Conservation (phyloP, 2,113 vertebrate species). For the Tachuris rubrigastra region DNA sequence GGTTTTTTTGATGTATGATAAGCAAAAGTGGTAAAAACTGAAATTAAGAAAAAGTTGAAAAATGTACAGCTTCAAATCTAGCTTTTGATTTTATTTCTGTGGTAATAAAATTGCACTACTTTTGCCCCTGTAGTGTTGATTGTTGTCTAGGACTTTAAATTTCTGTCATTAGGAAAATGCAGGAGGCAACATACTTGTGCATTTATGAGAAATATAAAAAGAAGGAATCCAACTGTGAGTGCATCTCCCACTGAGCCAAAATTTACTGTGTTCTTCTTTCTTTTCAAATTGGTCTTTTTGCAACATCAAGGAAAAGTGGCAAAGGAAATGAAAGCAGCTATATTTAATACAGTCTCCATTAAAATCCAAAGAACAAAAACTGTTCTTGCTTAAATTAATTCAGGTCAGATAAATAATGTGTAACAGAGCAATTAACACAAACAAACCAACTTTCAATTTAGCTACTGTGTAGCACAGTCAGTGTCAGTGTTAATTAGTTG, state of each 20-base stretch:
- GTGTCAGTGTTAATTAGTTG: constrained; percentile 56
- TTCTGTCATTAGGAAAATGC: constrained; percentile 68
- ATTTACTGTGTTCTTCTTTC: constrained; percentile 48
- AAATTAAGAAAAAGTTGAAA: constrained; percentile 51
- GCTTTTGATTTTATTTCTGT: constrained; percentile 43
- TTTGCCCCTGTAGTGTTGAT: constrained; percentile 63
- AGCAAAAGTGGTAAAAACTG: constrained; percentile 35
- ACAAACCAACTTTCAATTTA: constrained; percentile 59
- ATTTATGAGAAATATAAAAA: constrained; percentile 60
- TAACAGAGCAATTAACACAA: constrained; percentile 51
- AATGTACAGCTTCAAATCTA: constrained; percentile 33
- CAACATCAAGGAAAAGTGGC: constrained; percentile 41
- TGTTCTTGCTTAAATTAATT: constrained; percentile 45
- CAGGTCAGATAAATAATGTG: constrained; percentile 39
- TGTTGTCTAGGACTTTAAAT: constrained; percentile 62
- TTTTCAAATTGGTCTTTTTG: constrained; percentile 63
- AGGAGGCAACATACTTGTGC: constrained; percentile 39
- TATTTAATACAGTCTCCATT: constrained; percentile 51
- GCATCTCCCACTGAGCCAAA: constrained; percentile 45
- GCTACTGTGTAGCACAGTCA: neutral
- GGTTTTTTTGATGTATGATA: neutral
- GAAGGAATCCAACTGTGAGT: constrained; percentile 32
- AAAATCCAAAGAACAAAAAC: constrained; percentile 45
- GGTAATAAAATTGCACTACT: constrained; percentile 41
- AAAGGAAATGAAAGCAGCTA: constrained; percentile 44